A percentile compares a stretch with the other conserved stretches of the same genome.
Conservation (phyloP, 2,113 vertebrate genomes). For the Dunckerocampus dactyliophorus region DNA sequence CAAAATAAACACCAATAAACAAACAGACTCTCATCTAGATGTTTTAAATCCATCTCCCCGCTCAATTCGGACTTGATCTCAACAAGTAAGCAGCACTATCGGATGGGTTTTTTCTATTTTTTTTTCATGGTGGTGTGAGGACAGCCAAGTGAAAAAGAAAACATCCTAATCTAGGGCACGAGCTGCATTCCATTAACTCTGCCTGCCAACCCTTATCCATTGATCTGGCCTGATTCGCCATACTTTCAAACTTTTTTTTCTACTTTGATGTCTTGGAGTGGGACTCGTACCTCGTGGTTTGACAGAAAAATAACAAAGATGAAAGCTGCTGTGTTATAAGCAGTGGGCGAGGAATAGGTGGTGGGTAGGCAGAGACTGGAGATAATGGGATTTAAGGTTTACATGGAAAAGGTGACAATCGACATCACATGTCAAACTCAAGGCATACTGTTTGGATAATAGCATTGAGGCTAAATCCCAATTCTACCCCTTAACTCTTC, state of each 20-base stretch:
- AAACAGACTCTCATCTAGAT: not conserved
- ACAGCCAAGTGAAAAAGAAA: slow-evolving; percentile 47
- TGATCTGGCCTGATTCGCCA: slow-evolving; percentile 66
- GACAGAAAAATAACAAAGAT: slow-evolving; percentile 65
- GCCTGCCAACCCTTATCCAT: slow-evolving; percentile 69
- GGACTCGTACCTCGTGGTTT: slow-evolving; percentile 60
- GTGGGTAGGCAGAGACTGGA: slow-evolving; percentile 34
- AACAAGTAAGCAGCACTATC: slow-evolving; percentile 2
- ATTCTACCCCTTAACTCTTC: too few relatives aligned
- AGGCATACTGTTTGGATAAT: too few relatives aligned
- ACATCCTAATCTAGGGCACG: slow-evolving; percentile 68
- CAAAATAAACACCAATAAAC: not conserved
- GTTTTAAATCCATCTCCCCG: slow-evolving; percentile 11
- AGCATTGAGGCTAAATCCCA: too few relatives aligned
- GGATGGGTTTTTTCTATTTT: not conserved
- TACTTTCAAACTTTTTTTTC: slow-evolving; percentile 58
- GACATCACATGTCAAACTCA: too few relatives aligned
- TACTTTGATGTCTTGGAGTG: slow-evolving; percentile 56
- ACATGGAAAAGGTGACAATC: too few relatives aligned
- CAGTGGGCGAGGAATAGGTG: slow-evolving; percentile 3
- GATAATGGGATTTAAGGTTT: slow-evolving; percentile 43
- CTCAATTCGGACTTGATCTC: slow-evolving; percentile 24
- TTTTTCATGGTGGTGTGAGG: slow-evolving; percentile 43
- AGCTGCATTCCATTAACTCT: slow-evolving; percentile 69
- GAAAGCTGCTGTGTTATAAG: slow-evolving; percentile 34